These are phyloP conservation scores for Myocastor coypus DNA, from an alignment of 2,113 vertebrate genomes.

Conservation along the genomic window DNA sequence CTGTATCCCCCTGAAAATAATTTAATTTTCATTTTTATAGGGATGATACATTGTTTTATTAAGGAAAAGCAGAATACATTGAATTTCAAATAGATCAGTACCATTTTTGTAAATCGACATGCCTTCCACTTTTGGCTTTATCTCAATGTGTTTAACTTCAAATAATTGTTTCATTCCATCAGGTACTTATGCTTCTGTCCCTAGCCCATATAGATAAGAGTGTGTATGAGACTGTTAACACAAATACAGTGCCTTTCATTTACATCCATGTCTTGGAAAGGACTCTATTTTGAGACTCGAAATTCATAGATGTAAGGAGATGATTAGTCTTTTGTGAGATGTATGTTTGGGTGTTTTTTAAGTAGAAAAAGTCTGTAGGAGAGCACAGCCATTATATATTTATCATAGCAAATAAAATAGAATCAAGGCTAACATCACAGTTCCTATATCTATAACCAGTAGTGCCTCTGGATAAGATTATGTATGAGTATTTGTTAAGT, in stretches of 20 bases:
- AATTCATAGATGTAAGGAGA: not conserved
- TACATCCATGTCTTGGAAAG: not conserved
- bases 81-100: not conserved
- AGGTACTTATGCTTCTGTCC: not conserved
- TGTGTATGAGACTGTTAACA: not conserved
- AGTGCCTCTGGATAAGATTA: not conserved
- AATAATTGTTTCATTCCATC: not conserved
- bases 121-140: not conserved
- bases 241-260: not conserved
- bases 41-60: not conserved
- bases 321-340: not conserved
- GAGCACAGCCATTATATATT: not conserved
- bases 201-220: not conserved
- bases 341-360: not conserved
- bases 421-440: not conserved
- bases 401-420: not conserved
- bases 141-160: not conserved
- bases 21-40: not conserved
- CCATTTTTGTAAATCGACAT: not conserved
- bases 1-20: not conserved
- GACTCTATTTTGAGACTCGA: not conserved
- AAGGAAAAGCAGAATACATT: not conserved
- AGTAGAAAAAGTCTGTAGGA: not conserved
- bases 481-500: not conserved
- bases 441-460: not conserved